Conservation (phyloP, 1,140 invertebrate genomes). For the Parasteatoda tepidariorum region DNA sequence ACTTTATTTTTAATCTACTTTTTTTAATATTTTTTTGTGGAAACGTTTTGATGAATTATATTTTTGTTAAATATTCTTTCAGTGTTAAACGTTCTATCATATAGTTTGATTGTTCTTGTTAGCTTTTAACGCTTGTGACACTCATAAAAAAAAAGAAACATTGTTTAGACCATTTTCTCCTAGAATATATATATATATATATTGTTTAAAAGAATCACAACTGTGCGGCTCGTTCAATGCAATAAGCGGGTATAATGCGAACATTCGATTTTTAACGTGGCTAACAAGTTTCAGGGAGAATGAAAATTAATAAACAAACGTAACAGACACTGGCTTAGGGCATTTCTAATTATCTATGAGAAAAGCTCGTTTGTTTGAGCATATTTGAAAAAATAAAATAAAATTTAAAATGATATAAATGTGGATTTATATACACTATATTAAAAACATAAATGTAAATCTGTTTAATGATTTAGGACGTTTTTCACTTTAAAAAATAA, state of each 20-base stretch:
- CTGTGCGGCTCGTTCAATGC: conserved; percentile 29
- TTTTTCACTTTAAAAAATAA: too few relatives aligned
- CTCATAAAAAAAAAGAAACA: conserved; percentile 23
- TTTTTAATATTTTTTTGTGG: conserved; percentile 27
- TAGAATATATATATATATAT: not conserved
- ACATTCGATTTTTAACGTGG: conserved; percentile 41
- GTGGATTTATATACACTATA: too few relatives aligned
- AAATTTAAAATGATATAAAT: too few relatives aligned
- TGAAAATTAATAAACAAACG: conserved; percentile 41
- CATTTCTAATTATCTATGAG: too few relatives aligned
- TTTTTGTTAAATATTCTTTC: conserved; percentile 49
- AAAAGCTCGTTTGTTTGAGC: too few relatives aligned
- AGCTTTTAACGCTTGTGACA: conserved; percentile 47
- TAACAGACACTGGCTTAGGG: conserved; percentile 24
- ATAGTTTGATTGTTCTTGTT: conserved; percentile 61
- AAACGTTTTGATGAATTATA: conserved; percentile 51
- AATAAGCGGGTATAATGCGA: conserved; percentile 52
- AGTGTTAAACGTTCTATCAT: conserved; percentile 54
- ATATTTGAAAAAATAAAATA: too few relatives aligned
- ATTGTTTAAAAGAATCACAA: conserved; percentile 36
- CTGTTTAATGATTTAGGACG: too few relatives aligned
- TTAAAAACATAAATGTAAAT: too few relatives aligned
- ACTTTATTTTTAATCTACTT: conserved; percentile 19
- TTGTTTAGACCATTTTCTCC: conserved; percentile 27
- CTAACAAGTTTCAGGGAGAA: conserved; percentile 55